Base-by-base conservation (phyloP, 2,888 invertebrate species). In the Epsilonema sp. region DNA sequence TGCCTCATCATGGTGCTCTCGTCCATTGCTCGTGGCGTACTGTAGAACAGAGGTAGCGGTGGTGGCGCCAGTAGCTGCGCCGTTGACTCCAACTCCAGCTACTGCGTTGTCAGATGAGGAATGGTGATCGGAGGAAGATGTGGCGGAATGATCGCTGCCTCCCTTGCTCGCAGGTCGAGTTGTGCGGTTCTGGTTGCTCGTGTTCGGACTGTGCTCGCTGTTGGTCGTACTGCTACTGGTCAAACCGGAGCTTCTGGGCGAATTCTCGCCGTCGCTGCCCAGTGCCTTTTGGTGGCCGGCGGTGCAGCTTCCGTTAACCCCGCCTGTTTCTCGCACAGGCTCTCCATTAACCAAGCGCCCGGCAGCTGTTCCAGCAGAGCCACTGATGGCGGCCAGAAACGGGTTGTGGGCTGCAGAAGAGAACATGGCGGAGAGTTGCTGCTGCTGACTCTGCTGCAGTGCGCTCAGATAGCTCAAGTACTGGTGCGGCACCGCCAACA, bases 101-200 rank as follows among this genome's bases (percentile, higher is more conserved):
- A 23, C n/a, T 11, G 42, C n/a, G 8, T 26, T n/a, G n/a, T n/a
- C n/a, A n/a, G n/a, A n/a, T n/a, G n/a, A n/a, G n/a, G n/a, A n/a
- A n/a, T n/a, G n/a, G 22, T 46, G 24, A 21, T 21, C 4, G 43
- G 8, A n/a, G 16, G 39, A 43, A 78, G 1, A 79, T 78, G 1
- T 77, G 76, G 49, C 76, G 71, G 49, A 74, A 72, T 39, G 20
- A 11, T 39, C 21, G 8, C 37, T n/a, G n/a, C n/a, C n/a, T n/a
- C n/a, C n/a, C n/a, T n/a, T n/a, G n/a, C n/a, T n/a, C n/a, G n/a
- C n/a, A n/a, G n/a, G n/a, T n/a, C n/a, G n/a, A n/a, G n/a, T n/a
- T n/a, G n/a, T n/a, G n/a, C n/a, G n/a, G n/a, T n/a, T n/a, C n/a
- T n/a, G n/a, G n/a, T n/a, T n/a, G n/a, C n/a, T n/a, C n/a, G n/a